Evolutionary conservation across 2,797 vertebrate species (phyloP).

Genomic region (Oryzias sinensis): DNA sequence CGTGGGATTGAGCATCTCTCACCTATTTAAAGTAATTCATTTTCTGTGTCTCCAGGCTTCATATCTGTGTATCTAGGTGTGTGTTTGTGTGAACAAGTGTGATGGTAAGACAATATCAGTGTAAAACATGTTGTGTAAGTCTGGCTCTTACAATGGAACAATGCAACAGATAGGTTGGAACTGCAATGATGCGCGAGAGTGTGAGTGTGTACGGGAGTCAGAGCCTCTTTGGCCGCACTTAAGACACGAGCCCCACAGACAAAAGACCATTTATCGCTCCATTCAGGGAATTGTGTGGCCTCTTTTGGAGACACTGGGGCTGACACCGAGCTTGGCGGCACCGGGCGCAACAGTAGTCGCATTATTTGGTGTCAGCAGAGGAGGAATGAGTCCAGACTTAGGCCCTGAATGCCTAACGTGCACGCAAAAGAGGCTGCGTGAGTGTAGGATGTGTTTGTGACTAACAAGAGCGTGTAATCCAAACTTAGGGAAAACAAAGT

Average conservation of each 20-base stretch:
- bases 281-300: constrained; percentile 38
- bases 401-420: constrained; percentile 8
- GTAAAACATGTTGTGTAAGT: constrained; percentile 28
- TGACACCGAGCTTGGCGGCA: constrained; percentile 51
- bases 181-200: constrained; percentile 16
- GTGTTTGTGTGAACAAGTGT: constrained; percentile 4
- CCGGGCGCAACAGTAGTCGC: constrained; percentile 54
- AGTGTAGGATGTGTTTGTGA: constrained; percentile 8
- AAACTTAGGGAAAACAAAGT: constrained; percentile 7
- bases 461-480: background rate
- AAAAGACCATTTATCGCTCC: constrained; percentile 61
- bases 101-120: constrained; percentile 30
- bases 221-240: constrained; percentile 54
- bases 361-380: constrained; percentile 58
- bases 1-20: constrained; percentile 36
- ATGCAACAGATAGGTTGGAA: constrained; percentile 26
- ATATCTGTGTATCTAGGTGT: constrained; percentile 13
- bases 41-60: constrained; percentile 32
- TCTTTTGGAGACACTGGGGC: constrained; percentile 59
- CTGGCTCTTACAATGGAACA: constrained; percentile 23
- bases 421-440: background rate
- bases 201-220: constrained; percentile 23
- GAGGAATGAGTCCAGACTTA: constrained; percentile 27
- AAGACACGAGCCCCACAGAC: constrained; percentile 60
- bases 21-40: constrained; percentile 62